Evolutionary conservation across 2,888 invertebrate genomes (phyloP), one percentile per base, ranked within the genome.

Genomic region (Dinocampus coccinellae): DNA sequence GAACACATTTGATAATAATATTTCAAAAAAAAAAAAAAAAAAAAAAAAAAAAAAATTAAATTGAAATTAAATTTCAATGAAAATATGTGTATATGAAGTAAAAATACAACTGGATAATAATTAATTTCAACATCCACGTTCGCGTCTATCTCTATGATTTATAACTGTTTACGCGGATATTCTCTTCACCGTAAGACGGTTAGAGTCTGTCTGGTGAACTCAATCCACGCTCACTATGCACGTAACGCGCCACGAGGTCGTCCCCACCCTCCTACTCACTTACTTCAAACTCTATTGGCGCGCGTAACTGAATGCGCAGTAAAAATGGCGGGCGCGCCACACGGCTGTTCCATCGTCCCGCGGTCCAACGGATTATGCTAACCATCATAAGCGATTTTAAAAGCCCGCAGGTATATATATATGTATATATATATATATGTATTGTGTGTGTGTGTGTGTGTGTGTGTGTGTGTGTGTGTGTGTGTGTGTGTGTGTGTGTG

Each of bases 261-360:
- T 77, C 81, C 81, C 84, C 83, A 79, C 77, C 74, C 61, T 24
- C n/a, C 34, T 42, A 39, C n/a, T 22, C 36, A 34, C 47, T 58
- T 57, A 53, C 78, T 85, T 85, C 81, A 80, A 86, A 86, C 84
- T 76, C 75, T 69, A 87, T 87, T 87, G 87, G 87, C 73, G 87
- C 87, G 87, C 84, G 69, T 33, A 16, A 34, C 47, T 13, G 63
- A 79, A 52, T 85, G 87, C 87, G 87, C 86, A 52, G 77, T 71
- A 80, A 81, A 87, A 86, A 81, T 82, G 83, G 84, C 85, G 87
- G 83, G 84, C 83, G 83, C 82, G 82, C 80, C 72, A 69, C 73
- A 63, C 22, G 24, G 10, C 39, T 33, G 22, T 52, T 39, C 47
- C 29, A 75, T 70, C 73, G 70, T 72, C 81, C 84, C 29, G 75